A percentile compares a stretch with the other conserved stretches of the same genome.
These are phyloP conservation scores for Erebia ligea DNA, from an alignment of 2,888 invertebrate genomes.

Conservation along the genomic window DNA sequence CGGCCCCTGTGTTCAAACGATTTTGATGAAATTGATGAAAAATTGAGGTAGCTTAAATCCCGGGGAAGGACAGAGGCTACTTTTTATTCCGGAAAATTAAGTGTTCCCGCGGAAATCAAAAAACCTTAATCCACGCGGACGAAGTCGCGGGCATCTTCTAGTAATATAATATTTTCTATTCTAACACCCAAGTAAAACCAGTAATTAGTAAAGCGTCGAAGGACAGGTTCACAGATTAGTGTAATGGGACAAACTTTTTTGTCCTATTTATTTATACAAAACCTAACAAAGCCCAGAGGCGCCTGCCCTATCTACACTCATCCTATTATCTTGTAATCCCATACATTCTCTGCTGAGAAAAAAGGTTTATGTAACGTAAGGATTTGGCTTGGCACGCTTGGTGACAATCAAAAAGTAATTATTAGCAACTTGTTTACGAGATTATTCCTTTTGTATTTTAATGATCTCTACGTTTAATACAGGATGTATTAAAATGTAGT, in stretches of 20 bases:
- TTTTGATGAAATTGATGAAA: too few species aligned
- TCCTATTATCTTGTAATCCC: constrained; percentile 51
- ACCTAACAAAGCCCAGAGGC: constrained; percentile 56
- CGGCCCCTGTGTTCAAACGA: too few species aligned
- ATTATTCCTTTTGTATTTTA: constrained; percentile 1
- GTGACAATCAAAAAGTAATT: constrained; percentile 21
- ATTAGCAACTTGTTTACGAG: constrained; percentile 7
- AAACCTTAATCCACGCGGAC: too few species aligned
- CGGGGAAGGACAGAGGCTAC: too few species aligned
- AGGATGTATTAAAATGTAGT: constrained; percentile 14
- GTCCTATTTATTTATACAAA: not conserved
- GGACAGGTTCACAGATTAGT: constrained; percentile 26
- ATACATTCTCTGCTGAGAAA: constrained; percentile 25
- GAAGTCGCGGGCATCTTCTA: too few species aligned
- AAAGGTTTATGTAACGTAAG: constrained; percentile 9
- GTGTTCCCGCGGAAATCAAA: too few species aligned
- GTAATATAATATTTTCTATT: constrained; percentile 3
- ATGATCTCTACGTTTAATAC: constrained; percentile 4
- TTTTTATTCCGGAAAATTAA: too few species aligned
- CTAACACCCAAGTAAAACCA: not conserved
- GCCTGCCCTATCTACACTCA: constrained; percentile 53
- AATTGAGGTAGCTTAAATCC: too few species aligned
- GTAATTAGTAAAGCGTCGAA: constrained; percentile 31
- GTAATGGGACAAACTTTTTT: constrained; percentile 27
- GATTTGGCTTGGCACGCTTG: constrained; percentile 5